These are phyloP conservation scores for Andrena praecox DNA, from an alignment of 2,888 invertebrate genomes.

Conservation along the genomic window DNA sequence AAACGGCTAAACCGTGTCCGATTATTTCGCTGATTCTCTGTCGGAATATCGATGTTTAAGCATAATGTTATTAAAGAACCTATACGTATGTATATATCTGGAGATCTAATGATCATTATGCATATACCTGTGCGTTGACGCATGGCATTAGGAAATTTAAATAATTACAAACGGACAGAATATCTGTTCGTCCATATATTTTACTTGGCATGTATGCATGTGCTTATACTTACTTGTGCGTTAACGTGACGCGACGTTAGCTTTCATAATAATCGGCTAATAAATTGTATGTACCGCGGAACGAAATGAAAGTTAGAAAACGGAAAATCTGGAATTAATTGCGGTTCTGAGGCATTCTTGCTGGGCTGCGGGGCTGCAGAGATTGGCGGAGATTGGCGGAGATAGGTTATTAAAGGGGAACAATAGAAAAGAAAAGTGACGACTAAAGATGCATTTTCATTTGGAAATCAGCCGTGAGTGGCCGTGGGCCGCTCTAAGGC, in stretches of 20 bases:
- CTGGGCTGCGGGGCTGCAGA: background rate
- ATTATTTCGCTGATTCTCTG: background rate
- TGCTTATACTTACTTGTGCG: background rate
- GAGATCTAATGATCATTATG: background rate
- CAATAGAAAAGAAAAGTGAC: background rate
- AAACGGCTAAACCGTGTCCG: no score
- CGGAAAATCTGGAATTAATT: background rate
- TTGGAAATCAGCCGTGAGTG: slow-evolving; percentile 5
- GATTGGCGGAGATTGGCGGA: background rate
- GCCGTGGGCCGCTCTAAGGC: background rate
- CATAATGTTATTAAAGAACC: background rate
- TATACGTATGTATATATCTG: background rate
- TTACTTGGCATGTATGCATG: background rate
- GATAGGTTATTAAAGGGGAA: background rate
- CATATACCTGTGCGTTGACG: background rate
- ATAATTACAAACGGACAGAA: no score
- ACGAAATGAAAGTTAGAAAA: background rate
- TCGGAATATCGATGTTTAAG: background rate
- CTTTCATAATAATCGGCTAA: no score
- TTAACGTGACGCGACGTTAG: no score
- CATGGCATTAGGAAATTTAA: no score
- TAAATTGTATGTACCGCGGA: background rate
- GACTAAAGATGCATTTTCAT: slow-evolving; percentile 38
- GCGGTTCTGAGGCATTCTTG: background rate
- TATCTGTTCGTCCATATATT: no score